Base-by-base conservation (phyloP, 2,888 invertebrate species). In the Rhamnusium bicolor region DNA sequence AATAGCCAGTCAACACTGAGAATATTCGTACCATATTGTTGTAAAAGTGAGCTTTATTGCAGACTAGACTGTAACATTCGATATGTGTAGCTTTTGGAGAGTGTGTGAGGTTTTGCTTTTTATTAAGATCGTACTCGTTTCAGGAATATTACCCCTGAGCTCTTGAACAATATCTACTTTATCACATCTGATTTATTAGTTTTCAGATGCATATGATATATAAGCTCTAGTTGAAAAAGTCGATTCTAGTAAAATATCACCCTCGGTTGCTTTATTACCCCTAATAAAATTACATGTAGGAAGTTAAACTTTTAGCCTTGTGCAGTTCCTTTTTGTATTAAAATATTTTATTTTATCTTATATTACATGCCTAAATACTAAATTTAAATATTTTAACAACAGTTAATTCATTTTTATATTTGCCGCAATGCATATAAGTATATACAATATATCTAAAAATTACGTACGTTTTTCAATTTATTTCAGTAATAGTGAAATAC, bases 1-100 rank as follows among this genome's bases (percentile, higher is more conserved):
- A 82, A 82, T 83, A 85, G 86, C 88, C 87, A 87, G 87, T 87
- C 85, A 84, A 82, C 85, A 84, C 76, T 73, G 73, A 79, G 83
- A 76, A 83, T 80, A 81, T 84, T 84, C 82, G 80, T 82, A 84
- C 84, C 85, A 84, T 85, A 84, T 84, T 84, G 84, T 85, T 84
- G 82, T 83, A 82, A 77, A 77, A 80, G 76, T 71, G 78, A 70
- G 76, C 80, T 80, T 79, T 79, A 80, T 77, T 74, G 77, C 76
- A 62, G 51, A 19, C 46, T 58, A 49, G 47, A 51, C 71, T 18
- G 29, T 56, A 56, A 51, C 46, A 29, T 10, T 51, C 24, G 79
- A 74, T 69, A 72, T 78, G 78, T 71, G 72, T 72, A 72, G 71
- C 73, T 72, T 54, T 70, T 40, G 62, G 61, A 65, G 72, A 70